A percentile compares a stretch with the other conserved stretches of the same genome.
Evolutionary conservation across 2,888 invertebrate species (phyloP).

Genomic region (Ormyrus rosae): DNA sequence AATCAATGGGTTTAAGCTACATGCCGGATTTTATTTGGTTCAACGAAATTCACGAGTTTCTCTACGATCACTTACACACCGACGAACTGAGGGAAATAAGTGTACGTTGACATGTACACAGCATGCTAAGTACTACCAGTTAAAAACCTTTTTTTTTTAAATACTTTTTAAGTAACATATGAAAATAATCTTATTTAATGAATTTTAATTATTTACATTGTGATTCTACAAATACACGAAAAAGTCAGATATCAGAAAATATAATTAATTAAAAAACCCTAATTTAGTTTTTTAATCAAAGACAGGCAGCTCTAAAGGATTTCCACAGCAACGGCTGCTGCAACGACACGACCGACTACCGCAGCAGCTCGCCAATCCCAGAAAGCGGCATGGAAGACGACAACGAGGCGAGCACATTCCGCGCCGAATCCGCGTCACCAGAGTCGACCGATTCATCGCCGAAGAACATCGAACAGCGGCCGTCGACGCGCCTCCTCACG

Average conservation of each 20-base stretch:
- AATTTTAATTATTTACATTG: no score
- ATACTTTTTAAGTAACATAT: no score
- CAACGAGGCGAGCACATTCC: not conserved
- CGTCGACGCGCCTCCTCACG: not conserved
- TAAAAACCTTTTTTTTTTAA: no score
- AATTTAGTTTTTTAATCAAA: not conserved
- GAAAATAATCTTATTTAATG: no score
- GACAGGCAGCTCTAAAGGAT: not conserved
- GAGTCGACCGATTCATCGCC: no score
- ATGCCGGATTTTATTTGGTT: slow-evolving; percentile 61
- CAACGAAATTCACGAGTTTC: slow-evolving; percentile 62
- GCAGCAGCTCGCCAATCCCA: not conserved
- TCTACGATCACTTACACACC: slow-evolving; percentile 62
- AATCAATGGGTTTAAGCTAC: slow-evolving; percentile 53
- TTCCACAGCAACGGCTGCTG: slow-evolving; percentile 16
- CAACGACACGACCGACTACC: not conserved
- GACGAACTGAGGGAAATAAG: slow-evolving; percentile 57
- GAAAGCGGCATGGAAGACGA: not conserved
- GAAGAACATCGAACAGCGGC: slow-evolving; percentile 3
- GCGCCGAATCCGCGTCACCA: not conserved
- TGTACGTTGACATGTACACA: no score
- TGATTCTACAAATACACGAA: no score
- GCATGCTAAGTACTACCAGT: no score
- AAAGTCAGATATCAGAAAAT: no score
- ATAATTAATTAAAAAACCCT: no score